phyloP scores from a whole-genome alignment of 2,113 vertebrate genomes.

The Ceratotherium simum region DNA sequence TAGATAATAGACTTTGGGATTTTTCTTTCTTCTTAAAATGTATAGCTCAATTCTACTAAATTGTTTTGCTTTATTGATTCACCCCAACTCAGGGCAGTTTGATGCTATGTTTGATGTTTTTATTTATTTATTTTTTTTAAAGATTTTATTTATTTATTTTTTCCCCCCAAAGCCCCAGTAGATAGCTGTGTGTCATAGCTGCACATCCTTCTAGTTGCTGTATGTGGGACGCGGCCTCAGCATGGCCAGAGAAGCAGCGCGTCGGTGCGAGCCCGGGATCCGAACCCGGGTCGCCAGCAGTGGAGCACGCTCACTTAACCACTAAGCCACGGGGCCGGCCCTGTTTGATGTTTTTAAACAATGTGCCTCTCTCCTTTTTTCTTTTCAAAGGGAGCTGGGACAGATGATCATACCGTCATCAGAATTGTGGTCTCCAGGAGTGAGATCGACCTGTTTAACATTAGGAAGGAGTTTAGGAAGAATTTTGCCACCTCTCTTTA shows the following conservation, averaged over 20 bases:
- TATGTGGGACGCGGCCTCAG: too few species aligned
- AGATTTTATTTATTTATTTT: too few species aligned
- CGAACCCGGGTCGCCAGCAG: too few species aligned
- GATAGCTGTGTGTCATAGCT: too few species aligned
- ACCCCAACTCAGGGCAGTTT: not conserved
- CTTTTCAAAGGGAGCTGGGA: conserved; percentile 92
- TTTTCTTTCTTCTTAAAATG: not conserved
- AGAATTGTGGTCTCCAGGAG: conserved; percentile 96
- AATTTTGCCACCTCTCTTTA: conserved; percentile 92
- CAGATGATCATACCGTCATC: conserved; percentile 95
- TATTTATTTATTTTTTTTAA: too few species aligned
- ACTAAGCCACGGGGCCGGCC: too few species aligned
- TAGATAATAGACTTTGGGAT: not conserved
- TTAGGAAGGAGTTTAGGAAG: conserved; percentile 90
- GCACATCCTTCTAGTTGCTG: too few species aligned
- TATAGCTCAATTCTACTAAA: not conserved
- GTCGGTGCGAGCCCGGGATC: too few species aligned
- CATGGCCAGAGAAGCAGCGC: too few species aligned
- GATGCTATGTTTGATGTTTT: not conserved
- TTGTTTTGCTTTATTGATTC: not conserved
- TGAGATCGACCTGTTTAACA: conserved; percentile 95
- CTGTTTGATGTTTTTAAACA: not conserved
- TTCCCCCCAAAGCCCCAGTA: too few species aligned
- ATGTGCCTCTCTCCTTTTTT: not conserved
- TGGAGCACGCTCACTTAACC: too few species aligned